Base-by-base conservation (phyloP, 2,797 vertebrate species). In the Squalus acanthias region DNA sequence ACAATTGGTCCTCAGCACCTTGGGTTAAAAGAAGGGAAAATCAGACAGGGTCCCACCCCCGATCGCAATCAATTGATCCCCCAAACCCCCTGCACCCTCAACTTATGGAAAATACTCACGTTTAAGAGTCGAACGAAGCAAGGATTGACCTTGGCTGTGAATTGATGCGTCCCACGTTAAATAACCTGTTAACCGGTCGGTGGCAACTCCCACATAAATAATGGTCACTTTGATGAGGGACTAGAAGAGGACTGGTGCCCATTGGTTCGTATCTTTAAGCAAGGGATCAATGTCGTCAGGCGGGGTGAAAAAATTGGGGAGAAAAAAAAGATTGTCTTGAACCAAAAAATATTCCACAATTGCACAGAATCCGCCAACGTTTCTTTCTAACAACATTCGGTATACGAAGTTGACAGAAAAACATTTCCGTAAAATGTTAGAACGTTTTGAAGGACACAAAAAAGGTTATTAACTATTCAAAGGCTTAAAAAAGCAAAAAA, bases 361-460 rank as follows among this genome's bases (percentile, higher is more conserved):
- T 69, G 20, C 63, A 67, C n/a, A 53, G 46, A 88, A 53, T 88
- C 85, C 24, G n/a, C 57, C 29, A 26, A 46, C 67, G 8, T 39
- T 93, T 46, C 63, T 93, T 93, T 67, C 67, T 39, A 93, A 1
- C 22, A 46, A 24, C n/a, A 69, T 26, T 69, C 24, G 39, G 65
- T 24, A 10, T 22, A 24, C 3, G n/a, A 93, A 39, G 9, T 46
- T 93, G 39, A 46, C n/a, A 69, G 91, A 85, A 85, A 85, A 0
- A 10, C 65, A 46, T 3, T 69, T 93, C 17, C 22, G 88, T 63
- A 91, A 91, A 63, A 91, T 91, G 15, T 15, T 65, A n/a, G 70
- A 95, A 76, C 0, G 9, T 60, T 95, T 95, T 95, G 26, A 95
- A 74, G 17, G 94, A 76, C 15, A 95, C 13, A 57, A 95, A 95